Conservation (phyloP, 2,113 vertebrate species). For the Pithys albifrons region DNA sequence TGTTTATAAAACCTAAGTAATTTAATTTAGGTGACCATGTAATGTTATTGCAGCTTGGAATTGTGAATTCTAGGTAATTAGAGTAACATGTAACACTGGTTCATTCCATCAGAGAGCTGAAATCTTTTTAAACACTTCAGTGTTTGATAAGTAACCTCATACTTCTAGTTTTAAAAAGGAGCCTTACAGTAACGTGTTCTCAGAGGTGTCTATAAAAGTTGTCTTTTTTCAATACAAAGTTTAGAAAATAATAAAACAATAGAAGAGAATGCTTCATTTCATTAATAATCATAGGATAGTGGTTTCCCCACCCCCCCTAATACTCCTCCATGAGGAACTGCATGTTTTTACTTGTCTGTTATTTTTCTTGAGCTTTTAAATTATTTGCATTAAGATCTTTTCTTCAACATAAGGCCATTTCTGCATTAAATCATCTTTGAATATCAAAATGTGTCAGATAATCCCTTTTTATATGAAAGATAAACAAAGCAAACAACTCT, state of each 20-base stretch:
- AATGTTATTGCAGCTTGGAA: not conserved
- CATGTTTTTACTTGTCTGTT: not conserved
- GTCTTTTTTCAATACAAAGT: not conserved
- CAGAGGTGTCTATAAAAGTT: not conserved
- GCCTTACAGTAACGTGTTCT: not conserved
- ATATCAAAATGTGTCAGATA: not conserved
- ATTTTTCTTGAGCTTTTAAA: not conserved
- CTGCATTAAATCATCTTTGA: not conserved
- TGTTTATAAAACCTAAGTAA: slow-evolving; percentile 16
- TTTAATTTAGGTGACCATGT: not conserved
- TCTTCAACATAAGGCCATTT: not conserved
- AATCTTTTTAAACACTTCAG: not conserved
- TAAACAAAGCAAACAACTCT: not conserved
- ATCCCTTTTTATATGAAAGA: not conserved
- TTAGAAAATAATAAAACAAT: not conserved
- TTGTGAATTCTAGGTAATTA: slow-evolving; percentile 9
- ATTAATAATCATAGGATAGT: not conserved
- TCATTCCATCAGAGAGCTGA: not conserved
- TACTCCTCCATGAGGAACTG: not conserved
- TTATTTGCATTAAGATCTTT: not conserved
- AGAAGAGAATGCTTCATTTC: not conserved
- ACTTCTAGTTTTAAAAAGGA: not conserved
- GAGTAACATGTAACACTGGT: not conserved
- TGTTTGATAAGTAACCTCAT: not conserved
- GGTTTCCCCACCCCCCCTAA: not conserved